Evolutionary conservation across 2,888 invertebrate species (phyloP), one percentile per base, ranked within the genome.

Genomic region (Cryptus viduatorius): DNA sequence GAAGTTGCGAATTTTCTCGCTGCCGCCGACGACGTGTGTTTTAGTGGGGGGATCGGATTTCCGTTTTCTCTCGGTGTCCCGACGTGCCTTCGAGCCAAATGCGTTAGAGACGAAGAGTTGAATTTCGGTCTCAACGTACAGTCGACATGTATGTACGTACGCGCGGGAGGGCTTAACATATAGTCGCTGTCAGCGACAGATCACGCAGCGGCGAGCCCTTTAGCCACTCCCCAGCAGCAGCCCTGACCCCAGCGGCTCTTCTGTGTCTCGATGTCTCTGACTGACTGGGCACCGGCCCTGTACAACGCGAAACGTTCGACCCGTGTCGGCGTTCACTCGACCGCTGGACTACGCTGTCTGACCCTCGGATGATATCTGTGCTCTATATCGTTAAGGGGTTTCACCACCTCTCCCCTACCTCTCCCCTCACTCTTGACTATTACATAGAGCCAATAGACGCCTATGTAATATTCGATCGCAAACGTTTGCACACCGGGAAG

Each of bases 151-250:
- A 69, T 44, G 31, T 61, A 67, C 19, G 16, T 61, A 42, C 5
- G 29, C 44, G 12, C 69, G 46, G 37, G 37, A 37, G 37, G 8
- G 37, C 37, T 37, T 31, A 29, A 71, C 65, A 37, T 75, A 75
- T 29, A 24, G 50, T 8, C 50, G 53, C 68, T 84, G 84, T 77
- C 77, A 73, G 67, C 77, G 59, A 68, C 80, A 84, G 77, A 81
- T 65, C 72, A 64, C 76, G 72, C 67, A 75, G 67, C 80, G 80
- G 59, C 77, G 68, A 84, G 80, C 81, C 84, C 83, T 81, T 84
- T 78, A 68, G 77, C 72, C 80, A 77, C 84, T 71, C 77, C 80
- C 77, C 73, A 24, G 37, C 31, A 61, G 48, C 48, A 48, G 61
- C 29, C 72, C 65, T 83, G 80, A 80, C 68, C 77, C 84, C 77